A percentile compares a stretch with the other conserved stretches of the same genome.
Conservation (phyloP, 2,113 vertebrate genomes). For the Nesoenas mayeri region DNA sequence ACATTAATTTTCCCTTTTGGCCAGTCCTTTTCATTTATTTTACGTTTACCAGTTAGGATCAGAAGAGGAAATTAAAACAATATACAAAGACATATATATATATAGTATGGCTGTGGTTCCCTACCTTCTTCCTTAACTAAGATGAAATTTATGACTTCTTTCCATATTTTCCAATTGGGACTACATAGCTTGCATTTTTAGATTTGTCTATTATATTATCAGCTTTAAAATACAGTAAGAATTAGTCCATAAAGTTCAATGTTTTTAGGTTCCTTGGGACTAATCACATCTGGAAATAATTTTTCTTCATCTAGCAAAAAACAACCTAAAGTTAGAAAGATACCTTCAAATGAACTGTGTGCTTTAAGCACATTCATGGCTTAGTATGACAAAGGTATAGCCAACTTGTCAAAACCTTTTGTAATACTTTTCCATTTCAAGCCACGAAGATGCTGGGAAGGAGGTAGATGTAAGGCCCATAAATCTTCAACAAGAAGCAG, state of each 20-base stretch:
- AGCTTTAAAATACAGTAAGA: slow-evolving; percentile 15
- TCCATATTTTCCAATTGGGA: background rate
- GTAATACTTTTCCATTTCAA: background rate
- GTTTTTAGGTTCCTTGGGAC: background rate
- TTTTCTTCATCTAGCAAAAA: slow-evolving; percentile 17
- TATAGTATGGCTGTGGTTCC: background rate
- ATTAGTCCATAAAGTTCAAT: slow-evolving; percentile 2
- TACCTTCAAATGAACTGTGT: background rate
- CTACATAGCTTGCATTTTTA: background rate
- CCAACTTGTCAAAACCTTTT: background rate
- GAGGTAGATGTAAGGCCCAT: background rate
- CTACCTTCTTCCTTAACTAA: background rate
- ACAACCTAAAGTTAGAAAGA: background rate
- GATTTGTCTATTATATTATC: slow-evolving; percentile 29
- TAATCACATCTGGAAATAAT: slow-evolving; percentile 37
- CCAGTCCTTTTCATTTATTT: background rate
- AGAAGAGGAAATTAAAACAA: slow-evolving; percentile 27
- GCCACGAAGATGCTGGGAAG: background rate
- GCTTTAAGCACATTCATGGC: background rate
- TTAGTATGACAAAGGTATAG: background rate
- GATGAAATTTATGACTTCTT: background rate
- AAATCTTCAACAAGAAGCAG: background rate
- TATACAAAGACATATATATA: background rate
- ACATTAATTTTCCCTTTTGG: background rate
- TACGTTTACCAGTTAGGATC: background rate